Evolutionary conservation across 30 jellyfish, hydroid and myxozoan genomes (phyloP).

Genomic region (Nemopilema nomurai): DNA sequence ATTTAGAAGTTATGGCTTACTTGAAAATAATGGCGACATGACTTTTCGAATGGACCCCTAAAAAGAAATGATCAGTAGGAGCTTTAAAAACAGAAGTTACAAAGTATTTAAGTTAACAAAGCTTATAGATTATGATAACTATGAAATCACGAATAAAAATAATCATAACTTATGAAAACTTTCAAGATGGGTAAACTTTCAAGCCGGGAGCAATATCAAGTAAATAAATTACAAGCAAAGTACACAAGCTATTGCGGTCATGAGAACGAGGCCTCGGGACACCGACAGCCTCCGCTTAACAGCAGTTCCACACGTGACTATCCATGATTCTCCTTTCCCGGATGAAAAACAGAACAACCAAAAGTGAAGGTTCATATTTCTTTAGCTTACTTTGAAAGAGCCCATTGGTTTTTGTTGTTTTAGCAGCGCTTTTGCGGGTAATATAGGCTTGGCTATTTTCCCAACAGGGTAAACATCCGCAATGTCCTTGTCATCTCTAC

Average conservation of each 20-base stretch:
- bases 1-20: constrained; percentile 5
- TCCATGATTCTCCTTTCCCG: no score
- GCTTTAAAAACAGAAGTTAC: neutral
- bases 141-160: no score
- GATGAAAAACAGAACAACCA: neutral
- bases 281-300: no score
- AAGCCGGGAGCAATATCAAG: no score
- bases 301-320: no score
- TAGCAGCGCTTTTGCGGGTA: constrained; percentile 33
- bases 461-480: constrained; percentile 95
- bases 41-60: constrained; percentile 96
- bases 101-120: neutral
- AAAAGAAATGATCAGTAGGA: neutral
- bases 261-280: no score
- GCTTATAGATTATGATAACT: no score
- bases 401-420: constrained; percentile 73
- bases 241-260: no score
- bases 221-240: no score
- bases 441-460: constrained; percentile 46
- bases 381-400: constrained; percentile 55
- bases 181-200: no score
- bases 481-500: constrained; percentile 89
- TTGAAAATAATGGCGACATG: constrained; percentile 83
- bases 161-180: no score
- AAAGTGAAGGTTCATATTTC: neutral